Evolutionary conservation across 2,888 invertebrate species (phyloP).

Genomic region (Anarsia innoxiella): DNA sequence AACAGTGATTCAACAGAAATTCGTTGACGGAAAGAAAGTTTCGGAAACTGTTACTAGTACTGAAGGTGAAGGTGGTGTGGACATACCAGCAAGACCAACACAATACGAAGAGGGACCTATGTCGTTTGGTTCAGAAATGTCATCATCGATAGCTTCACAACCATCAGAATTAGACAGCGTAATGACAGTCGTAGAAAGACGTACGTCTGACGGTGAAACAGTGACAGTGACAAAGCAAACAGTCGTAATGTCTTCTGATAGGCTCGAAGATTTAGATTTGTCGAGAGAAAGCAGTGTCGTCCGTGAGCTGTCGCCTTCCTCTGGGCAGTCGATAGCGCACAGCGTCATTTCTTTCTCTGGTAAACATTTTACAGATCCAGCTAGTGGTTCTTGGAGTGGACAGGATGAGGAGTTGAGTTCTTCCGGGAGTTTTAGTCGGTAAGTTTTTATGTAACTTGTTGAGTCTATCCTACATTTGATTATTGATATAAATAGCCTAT

Average conservation of each 20-base stretch:
- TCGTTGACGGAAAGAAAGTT: slow-evolving; percentile 66
- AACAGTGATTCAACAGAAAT: slow-evolving; percentile 62
- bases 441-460: slow-evolving; percentile 13
- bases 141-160: slow-evolving; percentile 67
- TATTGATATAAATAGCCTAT: no score
- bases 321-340: slow-evolving; percentile 67
- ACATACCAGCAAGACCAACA: slow-evolving; percentile 54
- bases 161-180: slow-evolving; percentile 69
- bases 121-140: slow-evolving; percentile 69
- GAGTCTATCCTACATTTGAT: no score
- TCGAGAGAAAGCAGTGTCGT: slow-evolving; percentile 56
- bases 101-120: slow-evolving; percentile 53
- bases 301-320: slow-evolving; percentile 70
- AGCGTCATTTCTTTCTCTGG: slow-evolving; percentile 62
- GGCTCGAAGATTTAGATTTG: slow-evolving; percentile 60
- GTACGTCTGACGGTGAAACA: slow-evolving; percentile 61
- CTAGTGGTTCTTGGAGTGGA: slow-evolving; percentile 72
- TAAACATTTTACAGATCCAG: slow-evolving; percentile 74
- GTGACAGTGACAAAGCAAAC: slow-evolving; percentile 58
- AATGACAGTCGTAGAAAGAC: slow-evolving; percentile 64
- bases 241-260: slow-evolving; percentile 48
- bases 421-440: slow-evolving; percentile 71
- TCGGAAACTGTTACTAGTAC: slow-evolving; percentile 59
- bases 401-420: slow-evolving; percentile 71
- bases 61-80: slow-evolving; percentile 60